phyloP scores from a whole-genome alignment of 2,888 invertebrate genomes.

The Blomia tropicalis region DNA sequence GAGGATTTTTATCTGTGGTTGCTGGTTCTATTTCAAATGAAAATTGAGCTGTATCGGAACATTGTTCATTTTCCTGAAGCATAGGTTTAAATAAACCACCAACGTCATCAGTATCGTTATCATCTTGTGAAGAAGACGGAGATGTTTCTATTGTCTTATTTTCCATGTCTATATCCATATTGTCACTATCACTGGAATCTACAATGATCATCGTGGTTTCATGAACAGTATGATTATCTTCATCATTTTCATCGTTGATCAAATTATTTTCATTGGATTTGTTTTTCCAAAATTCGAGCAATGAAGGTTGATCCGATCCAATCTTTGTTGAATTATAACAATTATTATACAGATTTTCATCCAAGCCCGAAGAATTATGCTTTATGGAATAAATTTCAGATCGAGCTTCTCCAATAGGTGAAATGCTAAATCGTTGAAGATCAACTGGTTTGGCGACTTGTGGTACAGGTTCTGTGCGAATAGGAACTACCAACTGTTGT shows the following conservation, averaged over 20 bases:
- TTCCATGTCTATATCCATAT: no score
- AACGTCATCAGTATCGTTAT: no score
- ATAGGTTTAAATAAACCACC: no score
- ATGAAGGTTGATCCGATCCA: background rate
- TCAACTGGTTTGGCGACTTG: background rate
- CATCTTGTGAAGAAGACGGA: no score
- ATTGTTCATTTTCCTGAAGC: no score
- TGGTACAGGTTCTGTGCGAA: background rate
- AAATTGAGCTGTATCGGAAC: no score
- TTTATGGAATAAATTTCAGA: no score
- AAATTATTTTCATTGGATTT: no score
- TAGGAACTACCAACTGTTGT: no score
- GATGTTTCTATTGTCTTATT: no score
- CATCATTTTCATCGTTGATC: background rate
- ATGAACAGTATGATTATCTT: background rate
- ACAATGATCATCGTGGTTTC: background rate
- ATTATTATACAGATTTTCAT: background rate
- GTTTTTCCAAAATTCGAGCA: background rate
- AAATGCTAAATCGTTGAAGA: background rate
- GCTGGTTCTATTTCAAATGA: no score
- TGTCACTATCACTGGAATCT: background rate
- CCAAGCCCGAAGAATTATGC: background rate
- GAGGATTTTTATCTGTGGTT: no score
- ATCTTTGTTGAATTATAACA: background rate
- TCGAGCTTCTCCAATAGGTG: background rate